These are phyloP conservation scores for Nothoprocta pentlandii DNA, from an alignment of 2,113 vertebrate genomes.

Conservation along the genomic window DNA sequence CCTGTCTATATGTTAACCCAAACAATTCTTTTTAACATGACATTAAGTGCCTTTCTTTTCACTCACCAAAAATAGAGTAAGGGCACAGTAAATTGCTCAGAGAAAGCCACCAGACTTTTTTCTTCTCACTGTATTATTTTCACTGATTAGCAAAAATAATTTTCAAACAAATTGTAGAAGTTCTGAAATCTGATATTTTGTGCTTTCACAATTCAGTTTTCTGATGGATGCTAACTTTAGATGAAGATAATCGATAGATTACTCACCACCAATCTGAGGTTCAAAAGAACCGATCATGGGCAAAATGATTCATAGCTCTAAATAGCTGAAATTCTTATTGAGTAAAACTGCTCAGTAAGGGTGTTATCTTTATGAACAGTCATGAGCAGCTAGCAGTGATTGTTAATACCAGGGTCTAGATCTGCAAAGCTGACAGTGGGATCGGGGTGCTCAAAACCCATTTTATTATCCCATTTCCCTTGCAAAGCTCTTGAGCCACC, in stretches of 20 bases:
- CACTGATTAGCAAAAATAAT: neutral
- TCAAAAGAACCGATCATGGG: neutral
- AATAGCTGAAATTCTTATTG: neutral
- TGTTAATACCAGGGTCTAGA: neutral
- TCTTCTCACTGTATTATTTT: fast-evolving
- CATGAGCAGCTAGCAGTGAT: neutral
- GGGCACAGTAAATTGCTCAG: neutral
- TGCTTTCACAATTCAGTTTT: neutral
- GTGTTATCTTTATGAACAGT: neutral
- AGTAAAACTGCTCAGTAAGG: neutral
- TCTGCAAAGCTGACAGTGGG: neutral
- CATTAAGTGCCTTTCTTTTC: neutral
- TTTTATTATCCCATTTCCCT: neutral
- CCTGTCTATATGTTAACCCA: neutral
- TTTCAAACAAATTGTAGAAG: neutral
- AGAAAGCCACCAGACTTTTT: neutral
- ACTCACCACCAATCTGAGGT: fast-evolving
- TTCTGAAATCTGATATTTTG: neutral
- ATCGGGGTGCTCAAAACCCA: fast-evolving
- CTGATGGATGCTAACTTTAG: neutral
- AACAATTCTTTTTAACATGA: neutral
- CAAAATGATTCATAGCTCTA: neutral
- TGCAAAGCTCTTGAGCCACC: neutral
- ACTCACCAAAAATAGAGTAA: neutral
- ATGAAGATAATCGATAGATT: neutral